phyloP scores from a whole-genome alignment of 2,113 vertebrate species.

The Erythrocercus mccallii region DNA sequence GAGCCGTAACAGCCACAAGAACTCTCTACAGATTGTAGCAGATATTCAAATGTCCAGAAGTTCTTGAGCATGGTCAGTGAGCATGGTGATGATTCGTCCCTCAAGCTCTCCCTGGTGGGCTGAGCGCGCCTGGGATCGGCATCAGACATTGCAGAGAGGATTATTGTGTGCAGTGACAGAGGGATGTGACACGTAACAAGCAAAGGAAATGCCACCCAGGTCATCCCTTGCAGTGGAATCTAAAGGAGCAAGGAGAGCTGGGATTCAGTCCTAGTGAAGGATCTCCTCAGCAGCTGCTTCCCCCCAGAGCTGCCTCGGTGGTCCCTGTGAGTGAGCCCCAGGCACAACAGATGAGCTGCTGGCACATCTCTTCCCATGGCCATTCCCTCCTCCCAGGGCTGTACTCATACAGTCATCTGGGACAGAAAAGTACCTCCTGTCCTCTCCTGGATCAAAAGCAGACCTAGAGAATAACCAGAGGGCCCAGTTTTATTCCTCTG shows the following conservation, averaged over 20 bases:
- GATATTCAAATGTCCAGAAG: neutral
- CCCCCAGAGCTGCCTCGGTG: neutral
- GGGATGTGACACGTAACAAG: fast-evolving
- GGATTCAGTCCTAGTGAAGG: neutral
- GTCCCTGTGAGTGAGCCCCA: neutral
- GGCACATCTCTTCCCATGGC: neutral
- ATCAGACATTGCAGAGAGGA: neutral
- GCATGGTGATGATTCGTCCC: neutral
- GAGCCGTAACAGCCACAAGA: neutral
- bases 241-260: neutral
- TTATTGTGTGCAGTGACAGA: neutral
- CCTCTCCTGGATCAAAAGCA: neutral
- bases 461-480: neutral
- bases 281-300: fast-evolving
- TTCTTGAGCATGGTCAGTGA: neutral
- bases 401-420: fast-evolving
- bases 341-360: fast-evolving
- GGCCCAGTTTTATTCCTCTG: neutral
- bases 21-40: neutral
- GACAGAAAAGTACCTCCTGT: neutral
- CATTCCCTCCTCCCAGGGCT: neutral
- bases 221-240: neutral
- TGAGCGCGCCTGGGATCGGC: neutral
- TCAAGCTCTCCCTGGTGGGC: neutral
- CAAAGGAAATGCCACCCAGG: neutral